Evolutionary conservation across 2,113 vertebrate species (phyloP).

Genomic region (Rostratula benghalensis): DNA sequence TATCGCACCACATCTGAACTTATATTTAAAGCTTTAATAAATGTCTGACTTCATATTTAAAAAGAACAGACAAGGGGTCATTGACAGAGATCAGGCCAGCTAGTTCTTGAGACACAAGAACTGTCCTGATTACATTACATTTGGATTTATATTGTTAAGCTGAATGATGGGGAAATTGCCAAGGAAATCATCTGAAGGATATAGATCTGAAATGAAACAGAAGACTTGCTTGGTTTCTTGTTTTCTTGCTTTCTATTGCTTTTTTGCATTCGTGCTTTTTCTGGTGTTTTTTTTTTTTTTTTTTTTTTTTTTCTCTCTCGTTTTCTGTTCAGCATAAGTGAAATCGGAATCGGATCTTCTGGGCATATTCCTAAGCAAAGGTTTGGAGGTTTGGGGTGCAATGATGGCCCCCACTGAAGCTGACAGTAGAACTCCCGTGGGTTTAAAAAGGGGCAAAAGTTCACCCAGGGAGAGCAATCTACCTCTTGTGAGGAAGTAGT

Average conservation of each 20-base stretch:
- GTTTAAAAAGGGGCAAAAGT: background rate
- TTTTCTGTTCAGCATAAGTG: background rate
- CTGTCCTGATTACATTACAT: slow-evolving; percentile 1
- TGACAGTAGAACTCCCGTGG: background rate
- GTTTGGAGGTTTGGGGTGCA: background rate
- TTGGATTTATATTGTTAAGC: slow-evolving; percentile 33
- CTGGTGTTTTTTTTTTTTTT: background rate
- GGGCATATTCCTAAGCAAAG: background rate
- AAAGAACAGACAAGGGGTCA: background rate
- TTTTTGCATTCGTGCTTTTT: background rate
- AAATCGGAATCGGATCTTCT: background rate
- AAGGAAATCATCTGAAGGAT: background rate
- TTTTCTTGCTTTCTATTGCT: background rate
- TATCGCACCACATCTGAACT: background rate
- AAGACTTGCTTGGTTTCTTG: background rate
- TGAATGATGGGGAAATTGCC: background rate
- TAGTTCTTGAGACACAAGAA: background rate
- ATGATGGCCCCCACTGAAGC: background rate
- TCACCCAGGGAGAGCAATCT: background rate
- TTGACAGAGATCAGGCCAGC: slow-evolving; percentile 21
- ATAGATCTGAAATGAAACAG: background rate
- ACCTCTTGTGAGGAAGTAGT: background rate
- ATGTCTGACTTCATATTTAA: background rate
- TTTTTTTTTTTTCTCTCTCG: background rate
- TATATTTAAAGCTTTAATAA: background rate